Base-by-base conservation (phyloP, 2,888 invertebrate species). In the Spialia ferax region DNA sequence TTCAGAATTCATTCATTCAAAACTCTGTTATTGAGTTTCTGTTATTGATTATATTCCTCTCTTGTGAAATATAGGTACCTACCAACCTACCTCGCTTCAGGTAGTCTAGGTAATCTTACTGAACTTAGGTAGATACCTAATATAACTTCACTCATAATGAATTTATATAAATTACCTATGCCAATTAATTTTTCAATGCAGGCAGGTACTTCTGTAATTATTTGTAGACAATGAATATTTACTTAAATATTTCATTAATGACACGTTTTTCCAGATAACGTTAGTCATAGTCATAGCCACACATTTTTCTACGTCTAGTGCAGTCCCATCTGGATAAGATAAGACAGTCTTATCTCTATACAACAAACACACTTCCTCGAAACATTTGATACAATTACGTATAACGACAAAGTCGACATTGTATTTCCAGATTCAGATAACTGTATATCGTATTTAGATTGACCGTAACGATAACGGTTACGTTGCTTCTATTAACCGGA, bases 281-380 rank as follows among this genome's bases (percentile, higher is more conserved):
- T 68, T 62, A 56, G 52, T 61, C 66, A 62, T 32, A 48, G 7
- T 7, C 1, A 50, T 1, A n/a, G n/a, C 7, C n/a, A 15, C 35
- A 35, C 60, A 15, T 13, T 35, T 68, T 57, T 68, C 62, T 64
- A 50, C 57, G 63, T 70, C 57, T 60, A 60, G 62, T 63, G 56
- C 42, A 65, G 62, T 48, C 57, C 20, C 11, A 59, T 68, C 60
- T 55, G 62, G 65, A 68, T 70, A 56, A 68, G 68, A 68, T 68
- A 68, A 67, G 18, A n/a, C 3, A 56, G 20, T 29, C 22, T 64
- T 56, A 64, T 64, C 63, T 15, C 8, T n/a, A 0, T 32, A 10
- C 35, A 45, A 29, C 29, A 4, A 48, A 61, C n/a, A 5, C 10
- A 13, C 48, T 48, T 29, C 29, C 29, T n/a, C n/a, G n/a, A n/a